Base-by-base conservation (phyloP, 1,140 invertebrate species). In the Polypedilum pembai region DNA sequence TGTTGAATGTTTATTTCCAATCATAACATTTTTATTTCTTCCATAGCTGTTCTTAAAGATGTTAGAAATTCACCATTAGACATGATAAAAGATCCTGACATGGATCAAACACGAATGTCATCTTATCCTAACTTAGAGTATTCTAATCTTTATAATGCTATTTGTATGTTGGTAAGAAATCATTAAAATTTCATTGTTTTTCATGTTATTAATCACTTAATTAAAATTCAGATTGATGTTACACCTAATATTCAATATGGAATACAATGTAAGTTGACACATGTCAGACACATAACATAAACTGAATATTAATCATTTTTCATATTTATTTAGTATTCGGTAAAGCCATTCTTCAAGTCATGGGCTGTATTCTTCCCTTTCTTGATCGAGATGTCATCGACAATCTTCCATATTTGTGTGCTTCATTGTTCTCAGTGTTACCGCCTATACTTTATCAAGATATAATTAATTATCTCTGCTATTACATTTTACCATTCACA, bases 91-190 rank as follows among this genome's bases (percentile, higher is more conserved):
- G 89, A 90, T 78, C 89, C 92, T 8, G 89, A 92, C 79, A 90
- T 92, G 80, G 95, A 98, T 84, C 85, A 88, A 73, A 88, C 91
- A 73, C 85, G 95, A 73, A 91, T 97, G 86, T 89, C 90, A 40
- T 86, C 97, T 12, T 98, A 96, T 84, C 96, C 96, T 7, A 96
- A 91, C 85, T 85, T 98, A 75, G 96, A 98, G 84, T 98, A 98
- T 82, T 94, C 93, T 82, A 94, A 93, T 45, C 85, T 98, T 69
- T 97, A 95, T 81, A 92, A 92, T 80, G 92, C 92, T 10, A 84
- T 95, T 56, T 91, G 92, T 72, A 92, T 94, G 80, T 83, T 93
- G 74, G 85, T 87, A 1, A 69, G 65, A 56, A 56, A 56, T 56
- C 18, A 69, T 20, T n/a, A 66, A 66, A 10, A 7, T 66, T 7